A percentile compares a stretch with the other conserved stretches of the same genome.
phyloP scores from a whole-genome alignment of 2,113 vertebrate genomes.

The Tamias sibiricus region DNA sequence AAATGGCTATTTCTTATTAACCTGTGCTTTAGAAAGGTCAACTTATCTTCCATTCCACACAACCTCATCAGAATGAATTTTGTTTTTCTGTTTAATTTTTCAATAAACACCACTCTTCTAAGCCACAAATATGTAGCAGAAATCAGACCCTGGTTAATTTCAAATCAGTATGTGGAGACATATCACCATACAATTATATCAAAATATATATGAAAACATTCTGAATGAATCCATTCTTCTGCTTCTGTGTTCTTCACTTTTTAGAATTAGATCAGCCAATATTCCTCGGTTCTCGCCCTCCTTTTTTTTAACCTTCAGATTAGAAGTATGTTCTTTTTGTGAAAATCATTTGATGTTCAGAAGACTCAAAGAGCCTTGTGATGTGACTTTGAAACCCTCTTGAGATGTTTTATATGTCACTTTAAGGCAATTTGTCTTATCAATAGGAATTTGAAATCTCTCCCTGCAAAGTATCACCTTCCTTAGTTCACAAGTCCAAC shows the following conservation, averaged over 20 bases:
- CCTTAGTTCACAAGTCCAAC: slow-evolving; percentile 38
- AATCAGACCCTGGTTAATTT: not conserved
- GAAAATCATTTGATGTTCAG: slow-evolving; percentile 56
- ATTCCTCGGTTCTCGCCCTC: not conserved
- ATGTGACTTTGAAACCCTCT: slow-evolving; percentile 67
- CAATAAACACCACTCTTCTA: not conserved
- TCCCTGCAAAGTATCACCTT: slow-evolving; percentile 44
- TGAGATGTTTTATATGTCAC: slow-evolving; percentile 52
- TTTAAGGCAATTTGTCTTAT: slow-evolving; percentile 46
- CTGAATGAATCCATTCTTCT: not conserved
- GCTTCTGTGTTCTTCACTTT: not conserved
- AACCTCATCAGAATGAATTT: not conserved
- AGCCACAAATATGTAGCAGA: not conserved
- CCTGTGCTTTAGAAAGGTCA: not conserved
- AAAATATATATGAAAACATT: slow-evolving; percentile 8
- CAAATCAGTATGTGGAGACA: not conserved
- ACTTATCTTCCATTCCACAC: not conserved
- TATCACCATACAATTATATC: not conserved
- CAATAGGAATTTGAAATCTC: slow-evolving; percentile 52
- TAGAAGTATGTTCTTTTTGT: not conserved
- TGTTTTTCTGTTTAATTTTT: slow-evolving; percentile 26
- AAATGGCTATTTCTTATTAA: slow-evolving; percentile 31
- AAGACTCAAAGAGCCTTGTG: slow-evolving; percentile 44
- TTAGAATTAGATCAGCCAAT: not conserved
- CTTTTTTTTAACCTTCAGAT: slow-evolving; percentile 42